Evolutionary conservation across 1,140 invertebrate genomes (phyloP), one percentile per base, ranked within the genome.

Genomic region (Condylostylus longicornis): DNA sequence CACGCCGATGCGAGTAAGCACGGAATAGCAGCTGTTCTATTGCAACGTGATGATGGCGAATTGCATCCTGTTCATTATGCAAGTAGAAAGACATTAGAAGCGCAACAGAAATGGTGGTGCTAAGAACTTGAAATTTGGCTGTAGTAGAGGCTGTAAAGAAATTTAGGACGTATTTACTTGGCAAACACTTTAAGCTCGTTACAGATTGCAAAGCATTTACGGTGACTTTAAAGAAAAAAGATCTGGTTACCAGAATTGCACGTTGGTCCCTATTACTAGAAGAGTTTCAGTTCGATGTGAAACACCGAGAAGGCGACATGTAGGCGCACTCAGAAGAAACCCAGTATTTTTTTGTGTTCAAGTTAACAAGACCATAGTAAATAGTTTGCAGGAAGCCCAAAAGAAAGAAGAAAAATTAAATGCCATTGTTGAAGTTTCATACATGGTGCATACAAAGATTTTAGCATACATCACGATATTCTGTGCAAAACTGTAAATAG

Each of bases 251-350:
- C n/a, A n/a, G n/a, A n/a, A n/a, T n/a, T n/a, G n/a, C n/a, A n/a
- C n/a, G n/a, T n/a, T n/a, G n/a, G n/a, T n/a, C n/a, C n/a, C n/a
- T n/a, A n/a, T n/a, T n/a, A n/a, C n/a, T n/a, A n/a, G n/a, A n/a
- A n/a, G n/a, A n/a, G n/a, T n/a, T n/a, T n/a, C n/a, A n/a, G n/a
- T n/a, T 58, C 25, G 33, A 42, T 27, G 39, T 61, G 5, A 41
- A 48, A 38, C 62, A 68, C 36, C 28, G 63, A 37, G 20, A 40
- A 8, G 62, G 63, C 15, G 41, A 34, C 64, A 68, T 41, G 60
- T 54, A 4, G 64, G 67, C 39, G 56, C 58, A 1, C 34, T 66
- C 1, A 65, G 59, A 37, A 40, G 56, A 39, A 48, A 57, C 33
- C 54, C 54, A 2, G 38, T 47, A 18, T 12, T 32, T 5, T 38